Base-by-base conservation (phyloP, 2,888 invertebrate genomes). In the Cerastis rubricosa region DNA sequence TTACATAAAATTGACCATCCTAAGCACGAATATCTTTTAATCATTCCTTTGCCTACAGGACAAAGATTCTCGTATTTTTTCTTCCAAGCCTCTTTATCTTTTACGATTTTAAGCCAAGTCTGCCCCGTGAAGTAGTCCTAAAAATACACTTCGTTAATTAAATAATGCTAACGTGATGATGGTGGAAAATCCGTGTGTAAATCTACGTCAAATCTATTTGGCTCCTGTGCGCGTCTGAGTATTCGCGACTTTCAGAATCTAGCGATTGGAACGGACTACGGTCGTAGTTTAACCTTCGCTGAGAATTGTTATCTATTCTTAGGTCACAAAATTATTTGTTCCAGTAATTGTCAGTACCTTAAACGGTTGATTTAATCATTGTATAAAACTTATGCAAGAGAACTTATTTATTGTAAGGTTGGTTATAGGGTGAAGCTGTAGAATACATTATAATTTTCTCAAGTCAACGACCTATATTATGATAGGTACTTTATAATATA, bases 281-380 rank as follows among this genome's bases (percentile, higher is more conserved):
- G 72, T 86, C 84, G 86, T 83, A 69, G 77, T 68, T 74, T 88
- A 90, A 91, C 91, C 93, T 93, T 94, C 91, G 87, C 78, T 87
- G 14, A 88, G 88, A 88, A 87, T 75, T 80, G 71, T 75, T 66
- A 74, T 90, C 91, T 92, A 92, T 91, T 92, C 90, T 92, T 88
- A 87, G 86, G 82, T 75, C 87, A 87, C 85, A 88, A 89, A 90
- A 69, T 82, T 71, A 91, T 88, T 88, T 87, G 85, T 89, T 90
- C 86, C 82, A 90, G 83, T 90, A 85, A 90, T 90, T 89, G 88
- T 87, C 80, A 78, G 51, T 63, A 47, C 14, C 59, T 69, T 66
- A 64, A 84, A 61, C 64, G 29, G 47, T 49, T 45, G 49, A 80
- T 74, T 82, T 49, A 47, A 68, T 78, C 29, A 64, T 59, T 82